These are phyloP conservation scores for Cottoperca gobio DNA, from an alignment of 2,797 vertebrate species.

Conservation along the genomic window DNA sequence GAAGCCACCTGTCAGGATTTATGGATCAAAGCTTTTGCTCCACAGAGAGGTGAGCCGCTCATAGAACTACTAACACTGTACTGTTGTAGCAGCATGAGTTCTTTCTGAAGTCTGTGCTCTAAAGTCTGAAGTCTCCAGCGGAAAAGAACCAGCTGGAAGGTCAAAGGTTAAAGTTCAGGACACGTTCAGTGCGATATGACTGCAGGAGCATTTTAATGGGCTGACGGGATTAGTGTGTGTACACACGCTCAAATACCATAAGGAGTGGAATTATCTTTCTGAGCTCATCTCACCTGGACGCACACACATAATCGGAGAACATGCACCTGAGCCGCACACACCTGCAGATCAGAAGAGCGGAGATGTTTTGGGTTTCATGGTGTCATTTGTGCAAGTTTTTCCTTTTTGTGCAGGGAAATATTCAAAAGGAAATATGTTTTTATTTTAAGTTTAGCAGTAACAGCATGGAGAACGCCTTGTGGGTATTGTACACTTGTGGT, in stretches of 20 bases:
- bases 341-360: too few species aligned
- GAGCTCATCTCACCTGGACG: constrained; percentile 19
- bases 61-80: not conserved
- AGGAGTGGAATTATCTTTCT: constrained; percentile 34
- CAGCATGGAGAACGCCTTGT: not conserved
- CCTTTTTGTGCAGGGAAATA: too few species aligned
- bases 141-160: constrained; percentile 1
- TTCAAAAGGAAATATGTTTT: too few species aligned
- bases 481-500: not conserved
- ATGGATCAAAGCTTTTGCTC: constrained; percentile 3
- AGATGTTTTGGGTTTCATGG: too few species aligned
- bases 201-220: constrained; percentile 15
- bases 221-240: constrained; percentile 40
- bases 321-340: not conserved
- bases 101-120: not conserved
- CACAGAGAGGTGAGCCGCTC: not conserved
- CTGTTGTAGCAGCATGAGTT: not conserved
- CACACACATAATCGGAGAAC: not conserved
- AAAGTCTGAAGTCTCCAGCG: not conserved
- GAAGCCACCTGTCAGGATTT: constrained; percentile 7
- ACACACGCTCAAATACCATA: constrained; percentile 15
- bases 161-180: constrained; percentile 45
- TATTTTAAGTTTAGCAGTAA: too few species aligned
- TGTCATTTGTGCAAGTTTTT: too few species aligned
- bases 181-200: constrained; percentile 18